These are phyloP conservation scores for Zhuqinia jingwanae DNA, from an alignment of 2,888 invertebrate species.

Conservation along the genomic window DNA sequence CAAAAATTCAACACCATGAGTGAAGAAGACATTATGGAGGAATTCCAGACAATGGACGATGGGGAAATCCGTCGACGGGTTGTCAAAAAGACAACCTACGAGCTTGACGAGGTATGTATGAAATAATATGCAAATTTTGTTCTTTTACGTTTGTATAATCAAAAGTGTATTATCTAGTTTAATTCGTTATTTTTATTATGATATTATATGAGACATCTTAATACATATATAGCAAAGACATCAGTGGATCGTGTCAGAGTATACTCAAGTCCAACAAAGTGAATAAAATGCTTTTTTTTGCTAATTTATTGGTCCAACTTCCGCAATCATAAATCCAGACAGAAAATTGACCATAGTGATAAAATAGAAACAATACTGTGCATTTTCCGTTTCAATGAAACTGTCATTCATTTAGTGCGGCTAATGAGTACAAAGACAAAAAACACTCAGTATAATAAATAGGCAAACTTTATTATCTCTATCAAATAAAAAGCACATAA, in stretches of 20 bases:
- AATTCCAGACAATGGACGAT: conserved; percentile 75
- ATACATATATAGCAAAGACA: too few species aligned
- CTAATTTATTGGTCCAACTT: too few species aligned
- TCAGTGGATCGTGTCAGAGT: too few species aligned
- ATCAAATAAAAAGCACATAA: not conserved
- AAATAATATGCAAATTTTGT: too few species aligned
- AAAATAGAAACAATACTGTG: not conserved
- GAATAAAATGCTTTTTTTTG: too few species aligned
- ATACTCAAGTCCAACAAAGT: too few species aligned
- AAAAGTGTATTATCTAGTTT: not conserved
- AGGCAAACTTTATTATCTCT: not conserved
- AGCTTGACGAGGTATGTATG: conserved; percentile 78
- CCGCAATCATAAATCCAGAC: too few species aligned
- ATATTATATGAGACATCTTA: too few species aligned
- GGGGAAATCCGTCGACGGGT: conserved; percentile 77
- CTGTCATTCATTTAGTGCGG: conserved; percentile 37
- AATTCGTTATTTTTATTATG: too few species aligned
- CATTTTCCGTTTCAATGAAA: not conserved
- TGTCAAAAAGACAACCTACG: conserved; percentile 78
- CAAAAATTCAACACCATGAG: conserved; percentile 48
- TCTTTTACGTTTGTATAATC: not conserved
- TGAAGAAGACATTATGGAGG: conserved; percentile 72
- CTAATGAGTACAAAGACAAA: not conserved
- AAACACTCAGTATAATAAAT: not conserved
- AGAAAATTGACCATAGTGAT: not conserved